Base-by-base conservation (phyloP, 2,797 vertebrate genomes). In the Myotis pilosus region DNA sequence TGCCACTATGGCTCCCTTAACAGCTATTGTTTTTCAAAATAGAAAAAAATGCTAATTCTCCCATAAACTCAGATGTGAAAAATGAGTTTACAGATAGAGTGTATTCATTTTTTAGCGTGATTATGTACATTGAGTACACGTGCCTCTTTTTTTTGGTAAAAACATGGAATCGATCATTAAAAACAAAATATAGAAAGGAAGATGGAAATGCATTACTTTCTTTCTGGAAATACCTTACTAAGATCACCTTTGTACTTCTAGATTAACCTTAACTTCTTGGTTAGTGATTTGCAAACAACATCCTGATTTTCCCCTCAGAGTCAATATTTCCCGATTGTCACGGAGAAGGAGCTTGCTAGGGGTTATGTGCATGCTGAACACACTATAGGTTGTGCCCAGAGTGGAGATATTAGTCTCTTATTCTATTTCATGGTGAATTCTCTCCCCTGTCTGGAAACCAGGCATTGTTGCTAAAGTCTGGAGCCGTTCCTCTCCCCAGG, bases 21-120 rank as follows among this genome's bases (percentile, higher is more conserved):
- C 53, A 90, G 47, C 28, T 55, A 80, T 57, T 88, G 25, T 75
- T 89, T 95, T 68, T 64, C 38, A 80, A 95, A 96, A 53, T 38
- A 55, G 8, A 80, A 92, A 94, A 51, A 41, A 13, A 44, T 0
- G 16, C 33, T 81, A 84, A 57, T 0, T 2, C 47, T 92, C 92
- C 49, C 30, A 33, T 87, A 85, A 71, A 72, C 89, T 93, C 51
- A 57, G 15, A 57, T 53, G 6, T 79, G 41, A 89, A 92, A 92
- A 95, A 28, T 64, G 49, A 79, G 15, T 62, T 86, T 90, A 60
- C 19, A 92, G 28, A 69, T 82, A 30, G 28, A 62, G 60, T 30
- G 6, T 62, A 81, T 51, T 95, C 38, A 47, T 60, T 10, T 90
- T 91, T 88, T 64, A 44, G 30, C 86, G 20, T 75, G 49, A 85